Evolutionary conservation across 2,113 vertebrate species (phyloP).

Genomic region (Rhegmatorhina hoffmannsi): DNA sequence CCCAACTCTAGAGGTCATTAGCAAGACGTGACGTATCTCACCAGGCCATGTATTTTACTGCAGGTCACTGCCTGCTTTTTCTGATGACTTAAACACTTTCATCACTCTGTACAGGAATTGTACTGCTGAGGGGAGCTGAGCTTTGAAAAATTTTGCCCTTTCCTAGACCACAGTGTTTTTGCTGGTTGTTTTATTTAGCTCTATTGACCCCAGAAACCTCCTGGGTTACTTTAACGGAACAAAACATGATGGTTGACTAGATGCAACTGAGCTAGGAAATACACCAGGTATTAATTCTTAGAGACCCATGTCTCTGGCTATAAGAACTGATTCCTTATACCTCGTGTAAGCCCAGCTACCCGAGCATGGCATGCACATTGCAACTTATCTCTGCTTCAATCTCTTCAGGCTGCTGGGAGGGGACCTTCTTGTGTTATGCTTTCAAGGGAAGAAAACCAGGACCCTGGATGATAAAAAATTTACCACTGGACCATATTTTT

Average conservation of each 20-base stretch:
- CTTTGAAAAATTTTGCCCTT: background rate
- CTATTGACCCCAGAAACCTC: constrained; percentile 21
- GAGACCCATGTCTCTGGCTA: background rate
- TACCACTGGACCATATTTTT: background rate
- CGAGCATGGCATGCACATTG: background rate
- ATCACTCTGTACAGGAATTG: background rate
- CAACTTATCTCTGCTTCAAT: background rate
- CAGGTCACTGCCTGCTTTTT: constrained; percentile 36
- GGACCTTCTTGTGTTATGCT: background rate
- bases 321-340: background rate
- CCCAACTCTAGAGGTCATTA: constrained; percentile 11
- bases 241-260: background rate
- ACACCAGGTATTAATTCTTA: background rate
- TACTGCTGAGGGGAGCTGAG: background rate
- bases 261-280: background rate
- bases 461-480: background rate
- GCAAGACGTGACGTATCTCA: background rate
- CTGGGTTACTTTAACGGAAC: background rate
- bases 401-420: background rate
- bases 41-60: background rate
- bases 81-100: constrained; percentile 16
- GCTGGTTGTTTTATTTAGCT: constrained; percentile 39
- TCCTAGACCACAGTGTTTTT: background rate
- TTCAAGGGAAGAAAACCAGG: constrained; percentile 29
- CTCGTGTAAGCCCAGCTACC: background rate